Evolutionary conservation across 2,113 vertebrate species (phyloP).

Genomic region (Phalacrocorax pelagicus): DNA sequence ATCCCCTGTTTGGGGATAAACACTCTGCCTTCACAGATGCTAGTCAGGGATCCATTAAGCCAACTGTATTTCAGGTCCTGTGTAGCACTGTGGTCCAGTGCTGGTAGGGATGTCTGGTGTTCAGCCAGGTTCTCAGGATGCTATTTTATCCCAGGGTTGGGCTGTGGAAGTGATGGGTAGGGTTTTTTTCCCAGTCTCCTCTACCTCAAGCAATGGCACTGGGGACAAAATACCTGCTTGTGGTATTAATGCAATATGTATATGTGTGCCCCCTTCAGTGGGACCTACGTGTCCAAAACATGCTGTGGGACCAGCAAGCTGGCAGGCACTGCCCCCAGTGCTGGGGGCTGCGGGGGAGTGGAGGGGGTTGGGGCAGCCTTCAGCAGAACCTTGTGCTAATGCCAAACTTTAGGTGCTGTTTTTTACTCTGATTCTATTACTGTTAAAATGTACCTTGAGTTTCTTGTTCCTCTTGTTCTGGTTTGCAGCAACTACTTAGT

Average conservation of each 20-base stretch:
- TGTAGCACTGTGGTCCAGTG: not conserved
- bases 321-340: not conserved
- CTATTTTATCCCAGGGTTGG: not conserved
- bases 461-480: not conserved
- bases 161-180: not conserved
- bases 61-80: not conserved
- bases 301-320: not conserved
- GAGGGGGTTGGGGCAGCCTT: not conserved
- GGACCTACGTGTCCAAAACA: not conserved
- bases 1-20: not conserved
- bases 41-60: not conserved
- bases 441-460: not conserved
- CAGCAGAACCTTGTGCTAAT: not conserved
- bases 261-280: not conserved
- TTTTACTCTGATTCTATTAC: not conserved
- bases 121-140: not conserved
- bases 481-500: not conserved
- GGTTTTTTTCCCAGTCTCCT: not conserved
- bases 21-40: not conserved
- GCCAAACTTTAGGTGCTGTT: fast-evolving
- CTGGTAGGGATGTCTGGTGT: no score
- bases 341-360: not conserved
- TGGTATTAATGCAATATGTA: not conserved
- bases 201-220: not conserved
- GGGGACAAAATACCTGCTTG: not conserved